These are phyloP conservation scores for Urophycis tenuis DNA, from an alignment of 2,797 vertebrate genomes.

Conservation along the genomic window DNA sequence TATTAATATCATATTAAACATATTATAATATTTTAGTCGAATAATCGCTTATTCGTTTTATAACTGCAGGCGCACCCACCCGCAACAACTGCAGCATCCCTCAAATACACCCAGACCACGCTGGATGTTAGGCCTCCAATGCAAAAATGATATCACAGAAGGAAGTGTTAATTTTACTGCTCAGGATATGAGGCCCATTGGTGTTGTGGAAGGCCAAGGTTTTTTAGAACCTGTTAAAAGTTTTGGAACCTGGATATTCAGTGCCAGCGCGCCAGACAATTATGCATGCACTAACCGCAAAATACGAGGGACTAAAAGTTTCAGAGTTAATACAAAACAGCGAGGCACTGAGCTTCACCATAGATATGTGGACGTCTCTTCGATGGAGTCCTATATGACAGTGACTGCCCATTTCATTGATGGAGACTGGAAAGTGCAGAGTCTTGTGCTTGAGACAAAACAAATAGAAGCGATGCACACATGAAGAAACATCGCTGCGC, in stretches of 20 bases:
- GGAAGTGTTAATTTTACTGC: no score
- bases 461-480: constrained; percentile 1
- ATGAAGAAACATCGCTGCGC: not conserved
- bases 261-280: constrained; percentile 2
- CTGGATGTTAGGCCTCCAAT: no score
- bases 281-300: not conserved
- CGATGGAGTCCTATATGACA: constrained; percentile 8
- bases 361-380: constrained; percentile 5
- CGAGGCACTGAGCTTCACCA: constrained; percentile 13
- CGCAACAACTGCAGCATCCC: no score
- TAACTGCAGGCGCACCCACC: no score
- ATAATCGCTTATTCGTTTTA: no score
- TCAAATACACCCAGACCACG: no score
- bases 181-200: no score
- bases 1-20: no score
- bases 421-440: not conserved
- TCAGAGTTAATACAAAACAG: not conserved
- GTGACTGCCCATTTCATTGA: constrained; percentile 7
- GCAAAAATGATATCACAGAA: no score
- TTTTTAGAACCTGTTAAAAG: no score
- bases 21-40: no score
- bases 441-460: constrained; percentile 15
- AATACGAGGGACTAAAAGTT: not conserved
- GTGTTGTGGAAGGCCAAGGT: no score
- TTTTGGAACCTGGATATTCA: not conserved